Conservation (phyloP, 2,113 vertebrate genomes). For the Oreocharis arfaki region DNA sequence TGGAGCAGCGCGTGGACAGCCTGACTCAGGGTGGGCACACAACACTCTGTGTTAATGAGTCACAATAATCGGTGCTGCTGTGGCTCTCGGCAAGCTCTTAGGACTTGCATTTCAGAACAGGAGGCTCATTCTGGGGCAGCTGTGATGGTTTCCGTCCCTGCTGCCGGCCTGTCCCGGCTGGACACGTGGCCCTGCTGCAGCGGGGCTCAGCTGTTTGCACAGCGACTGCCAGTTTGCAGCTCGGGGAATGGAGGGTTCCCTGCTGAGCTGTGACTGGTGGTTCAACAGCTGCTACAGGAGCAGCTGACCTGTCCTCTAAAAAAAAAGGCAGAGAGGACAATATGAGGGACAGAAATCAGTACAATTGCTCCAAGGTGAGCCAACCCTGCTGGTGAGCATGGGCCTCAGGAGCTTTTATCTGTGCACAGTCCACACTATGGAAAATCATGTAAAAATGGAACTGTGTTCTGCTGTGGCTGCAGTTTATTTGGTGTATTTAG, state of each 20-base stretch:
- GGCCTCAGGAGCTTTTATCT: neutral
- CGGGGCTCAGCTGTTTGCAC: neutral
- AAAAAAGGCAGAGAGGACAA: neutral
- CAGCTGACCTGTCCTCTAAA: neutral
- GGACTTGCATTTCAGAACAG: neutral
- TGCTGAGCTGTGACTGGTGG: neutral
- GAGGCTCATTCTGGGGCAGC: neutral
- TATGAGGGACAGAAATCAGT: neutral
- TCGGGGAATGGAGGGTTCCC: neutral
- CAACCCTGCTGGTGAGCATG: neutral
- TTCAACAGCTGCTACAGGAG: neutral
- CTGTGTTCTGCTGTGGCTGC: neutral
- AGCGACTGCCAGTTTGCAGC: neutral
- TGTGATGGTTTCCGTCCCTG: neutral
- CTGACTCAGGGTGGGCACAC: neutral
- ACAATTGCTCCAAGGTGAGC: neutral
- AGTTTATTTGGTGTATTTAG: neutral
- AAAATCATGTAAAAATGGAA: neutral
- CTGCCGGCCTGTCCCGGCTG: neutral
- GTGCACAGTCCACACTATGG: rapidly evolving
- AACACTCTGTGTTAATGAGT: rapidly evolving
- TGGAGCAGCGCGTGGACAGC: rapidly evolving
- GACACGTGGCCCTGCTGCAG: neutral
- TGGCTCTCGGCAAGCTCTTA: neutral
- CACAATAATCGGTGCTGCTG: neutral